Percentiles rank a stretch among this genome's conserved stretches.
These are phyloP conservation scores for Lepidurus arcticus DNA, from an alignment of 1,140 invertebrate species.

Conservation along the genomic window DNA sequence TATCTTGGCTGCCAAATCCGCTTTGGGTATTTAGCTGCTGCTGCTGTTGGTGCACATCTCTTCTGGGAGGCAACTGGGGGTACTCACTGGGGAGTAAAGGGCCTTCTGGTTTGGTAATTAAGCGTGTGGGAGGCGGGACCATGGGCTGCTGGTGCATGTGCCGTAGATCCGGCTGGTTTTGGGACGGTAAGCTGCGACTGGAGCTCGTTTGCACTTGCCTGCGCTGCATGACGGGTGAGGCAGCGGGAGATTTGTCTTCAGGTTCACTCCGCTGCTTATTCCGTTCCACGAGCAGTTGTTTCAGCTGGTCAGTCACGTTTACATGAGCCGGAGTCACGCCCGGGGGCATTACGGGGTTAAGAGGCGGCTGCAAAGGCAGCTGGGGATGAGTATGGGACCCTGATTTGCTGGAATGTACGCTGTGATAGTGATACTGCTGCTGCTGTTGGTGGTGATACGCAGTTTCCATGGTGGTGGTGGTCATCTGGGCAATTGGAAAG, in stretches of 20 bases:
- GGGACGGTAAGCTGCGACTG: conserved; percentile 31
- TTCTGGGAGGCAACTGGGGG: not conserved
- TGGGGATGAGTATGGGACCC: conserved; percentile 26
- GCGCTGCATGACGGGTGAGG: conserved; percentile 27
- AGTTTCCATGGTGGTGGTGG: conserved; percentile 21
- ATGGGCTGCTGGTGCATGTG: conserved; percentile 42
- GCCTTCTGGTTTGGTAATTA: conserved; percentile 25
- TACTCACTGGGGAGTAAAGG: not conserved
- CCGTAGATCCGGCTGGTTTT: conserved; percentile 37
- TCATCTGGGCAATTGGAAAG: conserved; percentile 25
- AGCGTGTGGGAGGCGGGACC: not conserved
- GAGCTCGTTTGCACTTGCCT: conserved; percentile 34
- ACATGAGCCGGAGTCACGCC: conserved; percentile 51
- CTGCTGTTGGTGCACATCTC: not conserved
- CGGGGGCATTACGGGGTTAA: not conserved
- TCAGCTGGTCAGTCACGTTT: conserved; percentile 73
- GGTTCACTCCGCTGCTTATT: conserved; percentile 48
- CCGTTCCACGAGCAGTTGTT: conserved; percentile 70
- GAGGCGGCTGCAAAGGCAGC: not conserved
- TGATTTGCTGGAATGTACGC: conserved; percentile 20
- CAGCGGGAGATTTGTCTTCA: conserved; percentile 22
- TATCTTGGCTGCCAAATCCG: not conserved
- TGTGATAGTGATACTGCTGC: conserved; percentile 27
- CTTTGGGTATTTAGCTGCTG: not conserved
- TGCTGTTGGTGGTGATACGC: conserved; percentile 31